These are phyloP conservation scores for Astyanax mexicanus DNA, from an alignment of 2,797 vertebrate species.

Conservation along the genomic window DNA sequence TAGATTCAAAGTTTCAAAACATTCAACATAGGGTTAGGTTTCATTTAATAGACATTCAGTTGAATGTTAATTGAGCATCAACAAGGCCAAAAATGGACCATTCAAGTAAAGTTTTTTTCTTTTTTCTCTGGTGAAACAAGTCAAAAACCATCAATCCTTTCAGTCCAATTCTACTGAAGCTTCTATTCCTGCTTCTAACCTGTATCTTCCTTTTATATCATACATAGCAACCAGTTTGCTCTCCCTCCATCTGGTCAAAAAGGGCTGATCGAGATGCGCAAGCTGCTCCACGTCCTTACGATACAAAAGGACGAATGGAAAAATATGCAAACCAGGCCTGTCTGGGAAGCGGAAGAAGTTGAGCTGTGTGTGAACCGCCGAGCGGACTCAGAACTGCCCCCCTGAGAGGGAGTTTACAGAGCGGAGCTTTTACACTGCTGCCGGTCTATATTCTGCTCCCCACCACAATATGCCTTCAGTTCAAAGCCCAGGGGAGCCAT, in stretches of 20 bases:
- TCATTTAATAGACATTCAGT: too few species aligned
- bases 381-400: constrained; percentile 10
- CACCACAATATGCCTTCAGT: constrained; percentile 26
- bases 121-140: too few species aligned
- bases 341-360: constrained; percentile 5
- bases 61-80: too few species aligned
- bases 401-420: constrained; percentile 21
- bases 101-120: too few species aligned
- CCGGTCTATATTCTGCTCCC: constrained; percentile 19
- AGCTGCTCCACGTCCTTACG: not conserved
- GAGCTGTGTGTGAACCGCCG: constrained; percentile 2
- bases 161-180: too few species aligned
- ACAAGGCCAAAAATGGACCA: too few species aligned
- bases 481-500: constrained; percentile 31
- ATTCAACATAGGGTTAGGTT: too few species aligned
- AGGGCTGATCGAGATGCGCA: constrained; percentile 3
- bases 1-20: too few species aligned
- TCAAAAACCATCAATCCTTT: too few species aligned
- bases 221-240: too few species aligned
- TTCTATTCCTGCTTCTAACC: too few species aligned
- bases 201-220: too few species aligned
- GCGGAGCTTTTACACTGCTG: constrained; percentile 22
- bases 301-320: not conserved
- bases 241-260: constrained; percentile 28
- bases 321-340: not conserved